Evolutionary conservation across 2,888 invertebrate genomes (phyloP), one percentile per base, ranked within the genome.

Genomic region (Caenorhabditis sp.): DNA sequence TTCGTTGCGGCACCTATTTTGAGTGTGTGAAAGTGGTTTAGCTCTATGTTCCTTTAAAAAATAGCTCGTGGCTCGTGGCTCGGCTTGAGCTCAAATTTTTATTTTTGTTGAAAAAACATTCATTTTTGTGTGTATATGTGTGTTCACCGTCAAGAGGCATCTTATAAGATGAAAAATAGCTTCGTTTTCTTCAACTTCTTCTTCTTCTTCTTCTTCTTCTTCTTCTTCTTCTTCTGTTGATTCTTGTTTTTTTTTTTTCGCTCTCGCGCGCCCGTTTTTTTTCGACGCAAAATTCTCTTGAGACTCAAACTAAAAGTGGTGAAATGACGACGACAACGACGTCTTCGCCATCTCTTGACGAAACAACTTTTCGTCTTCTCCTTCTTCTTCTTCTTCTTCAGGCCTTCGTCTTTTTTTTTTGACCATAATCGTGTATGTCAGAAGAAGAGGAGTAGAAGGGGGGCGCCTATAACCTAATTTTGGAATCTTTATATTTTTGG

Each of bases 281-380:
- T n/a, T n/a, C n/a, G 26, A 57, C 31, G 20, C 21, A 59, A 60
- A 54, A 57, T 63, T 67, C 71, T 67, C 71, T 49, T 43, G 71
- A 71, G 71, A 71, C 71, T 53, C 58, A 63, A 31, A 21, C 53
- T 10, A 53, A 21, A 70, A 66, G 72, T 72, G 72, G 72, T 72
- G 71, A 71, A 71, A 71, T 67, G 72, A 67, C 67, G 64, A 58
- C 60, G 25, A 25, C 56, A 31, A n/a, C 60, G 27, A 53, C 49
- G 31, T 57, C 27, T 49, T 56, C 36, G 53, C 63, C 70, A 67
- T 67, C 60, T 67, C 49, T 58, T 50, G 53, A 49, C 58, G 62
- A 61, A 57, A 64, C 60, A 57, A 21, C 23, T 36, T 53, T 56
- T 59, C 63, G 49, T 60, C 71, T 50, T 52, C 49, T 57, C 50